A percentile compares a stretch with the other conserved stretches of the same genome.
Conservation (phyloP, 2,113 vertebrate species). For the Apodemus speciosus region DNA sequence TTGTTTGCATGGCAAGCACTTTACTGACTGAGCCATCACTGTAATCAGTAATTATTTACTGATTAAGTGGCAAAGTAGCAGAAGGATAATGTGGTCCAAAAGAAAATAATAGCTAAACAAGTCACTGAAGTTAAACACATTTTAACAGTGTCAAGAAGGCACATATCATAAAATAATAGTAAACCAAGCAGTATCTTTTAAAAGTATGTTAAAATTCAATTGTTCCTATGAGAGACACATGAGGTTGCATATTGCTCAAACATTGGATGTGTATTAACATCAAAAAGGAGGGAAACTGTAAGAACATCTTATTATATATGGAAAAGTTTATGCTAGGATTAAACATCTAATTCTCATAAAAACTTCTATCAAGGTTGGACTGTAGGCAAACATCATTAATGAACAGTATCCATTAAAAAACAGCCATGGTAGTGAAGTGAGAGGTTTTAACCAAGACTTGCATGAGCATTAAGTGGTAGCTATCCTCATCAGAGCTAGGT, state of each 20-base stretch:
- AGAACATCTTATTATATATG: background rate
- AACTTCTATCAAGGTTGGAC: background rate
- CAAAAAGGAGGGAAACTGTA: background rate
- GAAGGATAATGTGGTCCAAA: background rate
- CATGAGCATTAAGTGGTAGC: background rate
- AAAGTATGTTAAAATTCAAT: background rate
- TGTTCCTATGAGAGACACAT: background rate
- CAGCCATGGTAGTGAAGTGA: background rate
- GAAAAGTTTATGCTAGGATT: background rate
- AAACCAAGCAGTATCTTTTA: background rate
- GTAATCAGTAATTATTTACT: background rate
- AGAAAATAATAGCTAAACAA: background rate
- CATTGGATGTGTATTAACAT: background rate
- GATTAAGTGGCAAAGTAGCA: constrained; percentile 15
- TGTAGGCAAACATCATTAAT: background rate
- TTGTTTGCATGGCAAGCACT: background rate
- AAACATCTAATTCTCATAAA: background rate
- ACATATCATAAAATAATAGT: background rate
- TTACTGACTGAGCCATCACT: too few species aligned
- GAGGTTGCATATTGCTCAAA: background rate
- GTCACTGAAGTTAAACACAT: background rate
- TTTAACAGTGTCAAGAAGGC: background rate
- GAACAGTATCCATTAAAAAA: background rate
- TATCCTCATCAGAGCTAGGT: background rate
- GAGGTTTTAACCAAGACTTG: background rate